These are phyloP conservation scores for Aurelia aurita DNA, from an alignment of 30 jellyfish, hydroid and myxozoan genomes.

Conservation along the genomic window DNA sequence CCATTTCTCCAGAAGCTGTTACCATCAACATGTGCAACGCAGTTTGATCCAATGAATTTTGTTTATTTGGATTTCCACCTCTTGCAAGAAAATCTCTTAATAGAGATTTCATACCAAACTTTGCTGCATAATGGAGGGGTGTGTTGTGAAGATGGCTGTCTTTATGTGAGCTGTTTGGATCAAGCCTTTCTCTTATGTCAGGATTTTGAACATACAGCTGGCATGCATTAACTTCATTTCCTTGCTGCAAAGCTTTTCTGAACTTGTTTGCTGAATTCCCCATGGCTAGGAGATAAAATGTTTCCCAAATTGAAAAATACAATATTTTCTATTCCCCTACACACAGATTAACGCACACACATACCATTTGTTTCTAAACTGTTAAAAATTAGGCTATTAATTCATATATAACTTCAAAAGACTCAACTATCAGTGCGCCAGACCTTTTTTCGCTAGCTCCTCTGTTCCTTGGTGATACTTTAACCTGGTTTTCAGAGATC, in stretches of 20 bases:
- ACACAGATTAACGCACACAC: too few species aligned
- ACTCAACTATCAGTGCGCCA: too few species aligned
- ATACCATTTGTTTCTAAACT: too few species aligned
- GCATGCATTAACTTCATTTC: constrained; percentile 68
- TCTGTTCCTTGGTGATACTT: too few species aligned
- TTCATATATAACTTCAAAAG: too few species aligned
- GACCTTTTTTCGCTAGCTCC: too few species aligned
- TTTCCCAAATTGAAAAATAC: too few species aligned
- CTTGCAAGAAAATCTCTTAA: constrained; percentile 64
- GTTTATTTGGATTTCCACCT: constrained; percentile 85
- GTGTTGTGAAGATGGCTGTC: constrained; percentile 54
- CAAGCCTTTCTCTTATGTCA: constrained; percentile 61
- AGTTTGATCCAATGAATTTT: constrained; percentile 60
- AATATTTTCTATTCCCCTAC: too few species aligned
- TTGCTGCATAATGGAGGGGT: constrained; percentile 74
- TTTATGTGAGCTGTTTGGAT: constrained; percentile 57
- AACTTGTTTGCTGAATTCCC: constrained; percentile 70
- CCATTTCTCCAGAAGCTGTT: constrained; percentile 19
- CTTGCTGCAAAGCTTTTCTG: constrained; percentile 77
- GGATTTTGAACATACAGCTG: constrained; percentile 74
- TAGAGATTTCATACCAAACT: constrained; percentile 70
- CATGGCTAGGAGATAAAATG: constrained; percentile 15
- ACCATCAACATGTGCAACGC: constrained; percentile 72
- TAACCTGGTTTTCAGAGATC: too few species aligned
- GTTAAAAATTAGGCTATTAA: too few species aligned